Percentiles rank a stretch among this genome's conserved stretches.
phyloP scores from a whole-genome alignment of 2,113 vertebrate species.

The Ageneiosus marmoratus region DNA sequence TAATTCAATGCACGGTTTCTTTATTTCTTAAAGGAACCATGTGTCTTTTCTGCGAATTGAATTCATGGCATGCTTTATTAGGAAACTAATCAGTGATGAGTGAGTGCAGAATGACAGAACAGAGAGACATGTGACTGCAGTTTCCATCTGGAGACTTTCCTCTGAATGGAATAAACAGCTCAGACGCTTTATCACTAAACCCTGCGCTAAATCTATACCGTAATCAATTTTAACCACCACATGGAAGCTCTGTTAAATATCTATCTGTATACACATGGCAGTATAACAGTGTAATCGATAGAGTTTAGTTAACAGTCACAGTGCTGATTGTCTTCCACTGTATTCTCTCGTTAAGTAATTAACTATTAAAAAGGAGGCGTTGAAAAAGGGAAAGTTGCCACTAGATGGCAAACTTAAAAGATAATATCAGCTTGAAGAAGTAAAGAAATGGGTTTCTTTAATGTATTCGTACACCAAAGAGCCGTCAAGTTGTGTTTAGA shows the following conservation, averaged over 20 bases:
- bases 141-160: neutral
- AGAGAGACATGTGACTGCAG: neutral
- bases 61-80: neutral
- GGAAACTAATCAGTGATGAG: neutral
- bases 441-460: no score
- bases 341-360: constrained; percentile 20
- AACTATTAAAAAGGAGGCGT: neutral
- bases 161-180: neutral
- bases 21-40: no score
- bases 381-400: constrained; percentile 21
- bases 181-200: neutral
- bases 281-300: neutral
- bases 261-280: neutral
- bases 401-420: constrained; percentile 47
- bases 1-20: no score
- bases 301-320: constrained; percentile 13
- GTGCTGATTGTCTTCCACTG: neutral
- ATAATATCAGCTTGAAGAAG: neutral
- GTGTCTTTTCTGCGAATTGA: no score
- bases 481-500: no score
- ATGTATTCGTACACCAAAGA: no score
- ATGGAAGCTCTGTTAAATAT: neutral
- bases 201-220: neutral
- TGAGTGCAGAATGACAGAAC: neutral
- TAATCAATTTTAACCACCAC: neutral